A percentile compares a stretch with the other conserved stretches of the same genome.
Conservation (phyloP, 53 echinoderm and acorn worm species). For the Henricia sp. region DNA sequence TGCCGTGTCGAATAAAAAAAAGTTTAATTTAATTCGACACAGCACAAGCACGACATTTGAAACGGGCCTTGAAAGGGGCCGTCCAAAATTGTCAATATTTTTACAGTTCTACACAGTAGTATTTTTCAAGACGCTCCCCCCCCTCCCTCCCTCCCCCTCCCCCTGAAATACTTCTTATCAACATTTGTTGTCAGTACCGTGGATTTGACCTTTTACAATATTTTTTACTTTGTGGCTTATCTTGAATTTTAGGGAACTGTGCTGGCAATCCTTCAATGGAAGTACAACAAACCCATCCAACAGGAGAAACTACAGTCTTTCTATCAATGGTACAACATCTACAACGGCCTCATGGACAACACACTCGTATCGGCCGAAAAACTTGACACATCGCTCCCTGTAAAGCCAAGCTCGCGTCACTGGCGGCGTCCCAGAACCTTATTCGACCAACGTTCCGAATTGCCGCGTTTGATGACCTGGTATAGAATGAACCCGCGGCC, state of each 20-base stretch:
- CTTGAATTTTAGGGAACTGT: constrained; percentile 82
- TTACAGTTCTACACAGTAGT: too few relatives aligned
- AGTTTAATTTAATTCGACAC: too few relatives aligned
- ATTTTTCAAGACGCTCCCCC: too few relatives aligned
- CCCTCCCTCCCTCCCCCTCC: too few relatives aligned
- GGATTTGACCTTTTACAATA: too few relatives aligned
- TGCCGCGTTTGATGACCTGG: constrained; percentile 89
- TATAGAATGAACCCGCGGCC: constrained; percentile 91
- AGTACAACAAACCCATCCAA: constrained; percentile 82
- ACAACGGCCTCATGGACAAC: constrained; percentile 88
- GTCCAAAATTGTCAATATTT: too few relatives aligned
- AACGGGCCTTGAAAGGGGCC: too few relatives aligned
- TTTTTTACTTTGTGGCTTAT: too few relatives aligned
- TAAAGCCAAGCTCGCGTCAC: constrained; percentile 69
- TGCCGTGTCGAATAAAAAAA: too few relatives aligned
- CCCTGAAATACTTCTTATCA: too few relatives aligned
- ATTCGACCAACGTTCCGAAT: constrained; percentile 87
- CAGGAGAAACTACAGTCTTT: constrained; percentile 89
- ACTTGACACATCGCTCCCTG: constrained; percentile 66
- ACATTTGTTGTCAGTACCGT: too few relatives aligned
- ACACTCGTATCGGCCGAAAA: constrained; percentile 79
- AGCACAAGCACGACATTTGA: too few relatives aligned
- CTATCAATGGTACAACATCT: constrained; percentile 97
- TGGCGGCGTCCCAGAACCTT: constrained; percentile 81
- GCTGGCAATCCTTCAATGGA: constrained; percentile 83